Percentiles rank a stretch among this genome's conserved stretches.
These are phyloP conservation scores for Magallana nippona DNA, from an alignment of 2,888 invertebrate genomes.

Conservation along the genomic window DNA sequence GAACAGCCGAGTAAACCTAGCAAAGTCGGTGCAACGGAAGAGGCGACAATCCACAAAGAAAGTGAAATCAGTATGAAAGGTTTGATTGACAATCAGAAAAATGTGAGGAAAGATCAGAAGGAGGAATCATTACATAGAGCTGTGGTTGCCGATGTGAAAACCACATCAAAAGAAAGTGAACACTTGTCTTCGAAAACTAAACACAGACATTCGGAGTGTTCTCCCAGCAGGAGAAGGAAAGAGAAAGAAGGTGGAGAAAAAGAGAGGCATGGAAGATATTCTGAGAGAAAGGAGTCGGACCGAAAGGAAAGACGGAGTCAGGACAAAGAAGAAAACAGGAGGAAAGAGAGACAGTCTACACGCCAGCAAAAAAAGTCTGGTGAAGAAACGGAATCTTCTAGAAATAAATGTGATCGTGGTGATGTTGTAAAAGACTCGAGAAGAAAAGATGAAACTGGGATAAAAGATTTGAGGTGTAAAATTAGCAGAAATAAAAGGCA, in stretches of 20 bases:
- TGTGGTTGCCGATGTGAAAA: no score
- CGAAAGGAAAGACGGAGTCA: neutral
- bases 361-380: neutral
- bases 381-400: neutral
- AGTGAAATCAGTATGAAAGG: neutral
- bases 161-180: no score
- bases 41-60: neutral
- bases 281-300: neutral
- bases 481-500: neutral
- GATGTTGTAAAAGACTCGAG: neutral
- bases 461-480: neutral
- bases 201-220: neutral
- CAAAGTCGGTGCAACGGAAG: neutral
- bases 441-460: neutral
- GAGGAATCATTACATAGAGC: neutral
- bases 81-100: conserved; percentile 5
- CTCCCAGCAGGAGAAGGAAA: neutral
- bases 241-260: neutral
- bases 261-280: neutral
- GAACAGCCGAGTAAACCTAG: neutral
- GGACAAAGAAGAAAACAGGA: neutral
- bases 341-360: neutral
- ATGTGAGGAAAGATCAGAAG: neutral
- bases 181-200: neutral
- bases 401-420: neutral